phyloP scores from a whole-genome alignment of 23 tunicate genomes.

The Phallusia fumigata region DNA sequence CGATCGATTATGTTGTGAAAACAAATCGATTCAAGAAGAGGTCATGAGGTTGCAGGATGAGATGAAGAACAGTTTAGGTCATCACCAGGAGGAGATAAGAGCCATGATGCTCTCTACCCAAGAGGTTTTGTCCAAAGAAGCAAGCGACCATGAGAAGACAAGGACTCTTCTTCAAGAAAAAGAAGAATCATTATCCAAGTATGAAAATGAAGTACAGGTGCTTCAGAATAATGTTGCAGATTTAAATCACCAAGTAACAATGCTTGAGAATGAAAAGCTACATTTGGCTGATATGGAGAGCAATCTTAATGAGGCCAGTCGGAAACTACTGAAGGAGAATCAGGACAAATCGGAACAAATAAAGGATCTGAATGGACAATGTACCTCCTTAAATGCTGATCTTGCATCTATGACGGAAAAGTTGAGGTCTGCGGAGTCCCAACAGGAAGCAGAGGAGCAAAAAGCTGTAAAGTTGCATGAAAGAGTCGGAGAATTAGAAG shows the following conservation, averaged over 20 bases:
- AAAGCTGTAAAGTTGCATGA: background rate
- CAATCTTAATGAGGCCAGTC: background rate
- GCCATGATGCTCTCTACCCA: slow-evolving; percentile 11
- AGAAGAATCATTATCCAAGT: background rate
- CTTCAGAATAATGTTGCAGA: background rate
- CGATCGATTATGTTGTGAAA: background rate
- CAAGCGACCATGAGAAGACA: background rate
- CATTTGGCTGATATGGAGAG: background rate
- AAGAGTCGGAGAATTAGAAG: background rate
- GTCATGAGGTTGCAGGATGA: background rate
- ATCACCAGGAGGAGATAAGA: background rate
- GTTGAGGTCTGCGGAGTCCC: too few species aligned
- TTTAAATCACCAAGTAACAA: background rate
- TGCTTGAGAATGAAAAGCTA: background rate
- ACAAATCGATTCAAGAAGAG: background rate
- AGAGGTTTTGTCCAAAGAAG: background rate
- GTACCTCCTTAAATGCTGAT: background rate
- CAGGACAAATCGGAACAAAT: background rate
- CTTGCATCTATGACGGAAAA: background rate
- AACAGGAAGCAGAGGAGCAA: background rate
- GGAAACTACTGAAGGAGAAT: background rate
- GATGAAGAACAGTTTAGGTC: background rate
- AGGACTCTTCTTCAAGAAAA: background rate
- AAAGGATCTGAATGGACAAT: background rate
- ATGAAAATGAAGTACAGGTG: background rate